A percentile compares a stretch with the other conserved stretches of the same genome.
Evolutionary conservation across 2,797 vertebrate species (phyloP).

Genomic region (Acridotheres tristis): DNA sequence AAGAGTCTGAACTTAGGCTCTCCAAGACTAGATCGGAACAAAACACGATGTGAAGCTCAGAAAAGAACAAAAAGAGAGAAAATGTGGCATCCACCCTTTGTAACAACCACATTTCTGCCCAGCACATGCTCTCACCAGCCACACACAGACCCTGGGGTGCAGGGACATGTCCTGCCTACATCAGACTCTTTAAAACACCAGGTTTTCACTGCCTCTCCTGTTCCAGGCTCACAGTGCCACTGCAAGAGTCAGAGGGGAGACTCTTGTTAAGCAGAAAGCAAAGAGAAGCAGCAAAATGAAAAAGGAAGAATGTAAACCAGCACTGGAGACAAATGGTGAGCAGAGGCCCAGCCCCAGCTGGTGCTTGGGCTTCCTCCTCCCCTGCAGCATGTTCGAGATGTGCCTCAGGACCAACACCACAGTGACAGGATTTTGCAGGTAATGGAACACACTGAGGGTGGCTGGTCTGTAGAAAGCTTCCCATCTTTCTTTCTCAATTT

Average conservation of each 20-base stretch:
- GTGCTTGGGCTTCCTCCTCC: background rate
- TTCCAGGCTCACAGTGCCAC: background rate
- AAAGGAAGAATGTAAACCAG: background rate
- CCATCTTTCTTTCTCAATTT: background rate
- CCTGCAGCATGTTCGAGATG: rapidly evolving
- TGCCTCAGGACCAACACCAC: background rate
- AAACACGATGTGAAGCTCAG: background rate
- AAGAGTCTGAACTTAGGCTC: rapidly evolving
- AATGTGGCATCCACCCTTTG: background rate
- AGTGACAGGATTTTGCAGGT: background rate
- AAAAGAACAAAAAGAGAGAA: background rate
- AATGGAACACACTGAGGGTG: background rate
- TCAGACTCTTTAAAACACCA: background rate
- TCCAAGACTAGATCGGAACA: background rate
- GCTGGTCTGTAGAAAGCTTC: background rate
- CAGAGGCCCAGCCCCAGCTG: background rate
- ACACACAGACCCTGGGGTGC: background rate
- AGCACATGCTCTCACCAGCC: background rate
- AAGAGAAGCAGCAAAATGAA: background rate
- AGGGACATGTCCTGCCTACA: background rate
- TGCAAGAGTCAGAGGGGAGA: background rate
- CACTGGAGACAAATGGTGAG: background rate
- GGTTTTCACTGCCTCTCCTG: background rate
- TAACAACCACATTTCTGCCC: background rate
- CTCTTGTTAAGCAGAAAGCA: background rate